Base-by-base conservation (phyloP, 1,140 invertebrate species). In the Stenopsyche tienmushanensis region DNA sequence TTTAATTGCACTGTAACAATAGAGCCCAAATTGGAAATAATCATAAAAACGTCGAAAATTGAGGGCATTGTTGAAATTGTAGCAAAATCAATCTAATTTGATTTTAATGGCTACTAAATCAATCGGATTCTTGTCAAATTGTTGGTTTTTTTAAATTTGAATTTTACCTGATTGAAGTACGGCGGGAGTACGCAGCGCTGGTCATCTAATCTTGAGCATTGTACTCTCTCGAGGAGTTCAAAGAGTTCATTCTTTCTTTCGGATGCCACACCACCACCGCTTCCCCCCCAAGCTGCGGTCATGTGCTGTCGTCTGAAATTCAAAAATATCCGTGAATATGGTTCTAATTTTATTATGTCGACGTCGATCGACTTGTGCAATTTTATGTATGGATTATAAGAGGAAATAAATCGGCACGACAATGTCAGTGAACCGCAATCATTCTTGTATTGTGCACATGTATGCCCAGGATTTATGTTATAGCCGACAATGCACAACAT, bases 161-260 rank as follows among this genome's bases (percentile, higher is more conserved):
- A n/a, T n/a, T 82, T 81, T 82, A 93, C 91, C 88, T 93, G 91
- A 74, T 86, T 87, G 77, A 93, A 93, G 78, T 92, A 92, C 13
- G 90, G 84, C 47, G 93, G 93, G 70, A 97, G 82, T 63, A 92
- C 91, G 77, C 94, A 96, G 78, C 95, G 86, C 82, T 97, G 95
- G 82, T 97, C 94, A 74, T 97, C 94, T 72, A 97, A 80, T 45
- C 95, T 84, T 60, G 91, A 93, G 82, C 92, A 91, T 82, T 97
- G 94, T 58, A 95, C 90, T 76, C 90, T 84, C 76, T 96, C 93
- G 67, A 97, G 81, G 64, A 97, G 80, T 76, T 95, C 93, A 77
- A 97, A 94, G 39, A 93, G 82, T 80, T 94, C 91, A 73, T 90
- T 88, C 57, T 85, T 87, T 17, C 80, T 73, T 71, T 82, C 80